These are phyloP conservation scores for Lepidurus apus DNA, from an alignment of 1,140 invertebrate species.

Conservation along the genomic window DNA sequence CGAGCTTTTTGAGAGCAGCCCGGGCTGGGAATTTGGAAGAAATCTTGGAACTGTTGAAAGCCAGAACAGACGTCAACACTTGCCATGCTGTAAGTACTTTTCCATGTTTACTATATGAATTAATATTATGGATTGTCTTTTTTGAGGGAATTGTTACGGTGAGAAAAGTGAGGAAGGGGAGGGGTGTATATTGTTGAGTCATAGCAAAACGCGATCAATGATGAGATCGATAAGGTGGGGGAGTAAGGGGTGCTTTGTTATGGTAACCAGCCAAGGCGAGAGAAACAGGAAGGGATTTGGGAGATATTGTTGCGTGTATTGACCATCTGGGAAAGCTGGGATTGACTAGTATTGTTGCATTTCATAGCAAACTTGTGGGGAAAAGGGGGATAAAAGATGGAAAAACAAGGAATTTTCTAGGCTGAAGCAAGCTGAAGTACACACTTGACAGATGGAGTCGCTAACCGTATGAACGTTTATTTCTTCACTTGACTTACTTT, in stretches of 20 bases:
- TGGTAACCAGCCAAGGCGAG: neutral
- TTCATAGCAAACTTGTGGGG: neutral
- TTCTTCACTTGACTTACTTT: constrained; percentile 16
- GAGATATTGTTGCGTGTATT: neutral
- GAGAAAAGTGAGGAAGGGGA: neutral
- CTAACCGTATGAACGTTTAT: neutral
- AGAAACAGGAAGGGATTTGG: neutral
- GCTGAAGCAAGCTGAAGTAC: neutral
- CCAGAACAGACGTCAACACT: constrained; percentile 96
- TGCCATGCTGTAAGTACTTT: constrained; percentile 86
- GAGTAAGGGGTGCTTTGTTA: neutral
- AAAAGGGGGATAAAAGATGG: neutral
- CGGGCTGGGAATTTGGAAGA: constrained; percentile 96
- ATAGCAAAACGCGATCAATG: neutral
- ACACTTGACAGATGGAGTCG: neutral
- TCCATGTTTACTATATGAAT: neutral
- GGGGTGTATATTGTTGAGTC: neutral
- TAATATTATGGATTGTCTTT: neutral
- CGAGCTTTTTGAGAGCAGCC: constrained; percentile 76
- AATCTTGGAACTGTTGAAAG: constrained; percentile 91
- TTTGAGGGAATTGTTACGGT: neutral
- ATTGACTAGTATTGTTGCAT: constrained; percentile 11
- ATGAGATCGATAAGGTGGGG: neutral
- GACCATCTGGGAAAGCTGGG: neutral
- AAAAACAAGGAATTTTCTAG: neutral